Conservation (phyloP, 2,888 invertebrate genomes). For the Caenorhabditis imperialis region DNA sequence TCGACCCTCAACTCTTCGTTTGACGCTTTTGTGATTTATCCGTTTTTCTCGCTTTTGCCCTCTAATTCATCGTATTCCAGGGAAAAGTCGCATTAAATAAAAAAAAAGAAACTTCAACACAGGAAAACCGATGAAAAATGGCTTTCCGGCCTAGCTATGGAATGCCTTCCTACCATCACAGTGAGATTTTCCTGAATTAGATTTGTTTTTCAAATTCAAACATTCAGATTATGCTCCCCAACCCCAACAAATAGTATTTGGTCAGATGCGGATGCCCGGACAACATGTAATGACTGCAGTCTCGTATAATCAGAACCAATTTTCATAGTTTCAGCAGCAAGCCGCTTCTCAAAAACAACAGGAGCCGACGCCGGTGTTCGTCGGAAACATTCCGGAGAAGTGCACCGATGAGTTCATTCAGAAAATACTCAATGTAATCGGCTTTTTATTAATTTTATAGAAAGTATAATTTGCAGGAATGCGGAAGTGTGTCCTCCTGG, state of each 20-base stretch:
- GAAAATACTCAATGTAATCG: slow-evolving; percentile 84
- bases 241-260: slow-evolving; percentile 45
- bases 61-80: too few relatives aligned
- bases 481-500: slow-evolving; percentile 95
- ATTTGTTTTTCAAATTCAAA: slow-evolving; percentile 4
- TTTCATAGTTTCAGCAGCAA: too few relatives aligned
- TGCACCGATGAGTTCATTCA: slow-evolving; percentile 96
- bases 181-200: slow-evolving; percentile 21
- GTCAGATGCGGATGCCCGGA: slow-evolving; percentile 52
- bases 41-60: too few relatives aligned
- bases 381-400: slow-evolving; percentile 94
- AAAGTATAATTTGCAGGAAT: too few relatives aligned
- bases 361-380: slow-evolving; percentile 89
- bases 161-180: slow-evolving; percentile 45
- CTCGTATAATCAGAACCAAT: too few relatives aligned
- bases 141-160: slow-evolving; percentile 55
- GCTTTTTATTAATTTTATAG: not conserved
- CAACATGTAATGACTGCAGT: slow-evolving; percentile 43
- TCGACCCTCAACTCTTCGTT: too few relatives aligned
- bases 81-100: too few relatives aligned
- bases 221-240: slow-evolving; percentile 42
- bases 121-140: too few relatives aligned
- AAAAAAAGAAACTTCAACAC: too few relatives aligned
- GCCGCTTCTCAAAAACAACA: slow-evolving; percentile 8
- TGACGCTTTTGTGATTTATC: too few relatives aligned